These are phyloP conservation scores for Mirza zaza DNA, from an alignment of 2,113 vertebrate species.

Conservation along the genomic window DNA sequence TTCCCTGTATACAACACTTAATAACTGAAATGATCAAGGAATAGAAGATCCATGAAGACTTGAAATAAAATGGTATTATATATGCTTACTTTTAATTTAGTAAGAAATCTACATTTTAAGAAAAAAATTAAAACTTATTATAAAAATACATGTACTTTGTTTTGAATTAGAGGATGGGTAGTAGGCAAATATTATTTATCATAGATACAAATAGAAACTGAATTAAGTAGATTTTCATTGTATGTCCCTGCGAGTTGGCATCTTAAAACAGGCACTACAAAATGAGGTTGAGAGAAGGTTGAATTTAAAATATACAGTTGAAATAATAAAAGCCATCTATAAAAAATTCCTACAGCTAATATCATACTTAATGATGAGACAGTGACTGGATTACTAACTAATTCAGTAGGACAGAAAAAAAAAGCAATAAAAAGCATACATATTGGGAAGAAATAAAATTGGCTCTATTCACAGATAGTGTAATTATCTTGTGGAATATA, in stretches of 20 bases:
- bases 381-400: neutral
- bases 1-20: neutral
- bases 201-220: neutral
- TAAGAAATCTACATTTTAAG: conserved; percentile 12
- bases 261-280: neutral
- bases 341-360: neutral
- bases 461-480: neutral
- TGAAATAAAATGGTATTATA: conserved; percentile 2
- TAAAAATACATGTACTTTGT: neutral
- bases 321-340: neutral
- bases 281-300: neutral
- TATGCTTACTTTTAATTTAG: neutral
- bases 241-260: neutral
- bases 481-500: neutral
- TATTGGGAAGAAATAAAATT: neutral
- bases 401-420: neutral
- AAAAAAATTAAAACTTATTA: conserved; percentile 3
- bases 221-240: neutral
- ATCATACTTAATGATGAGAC: neutral
- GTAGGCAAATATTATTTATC: neutral
- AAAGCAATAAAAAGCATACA: neutral
- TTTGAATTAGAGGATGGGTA: neutral
- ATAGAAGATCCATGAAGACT: neutral
- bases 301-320: neutral
- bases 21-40: neutral